A percentile compares a stretch with the other conserved stretches of the same genome.
These are phyloP conservation scores for Seriola aureovittata DNA, from an alignment of 2,113 vertebrate genomes.

Conservation along the genomic window DNA sequence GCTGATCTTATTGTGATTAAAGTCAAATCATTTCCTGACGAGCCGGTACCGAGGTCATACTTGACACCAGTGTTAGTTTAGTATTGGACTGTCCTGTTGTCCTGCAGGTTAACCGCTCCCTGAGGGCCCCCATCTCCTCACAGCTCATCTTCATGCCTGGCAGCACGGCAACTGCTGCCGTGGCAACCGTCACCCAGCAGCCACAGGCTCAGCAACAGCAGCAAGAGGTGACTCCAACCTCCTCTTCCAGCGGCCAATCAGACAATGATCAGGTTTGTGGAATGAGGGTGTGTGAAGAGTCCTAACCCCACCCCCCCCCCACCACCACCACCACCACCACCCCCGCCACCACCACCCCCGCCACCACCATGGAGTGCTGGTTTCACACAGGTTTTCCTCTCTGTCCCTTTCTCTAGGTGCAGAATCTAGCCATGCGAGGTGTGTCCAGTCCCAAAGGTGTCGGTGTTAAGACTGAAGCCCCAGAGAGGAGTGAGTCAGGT, in stretches of 20 bases:
- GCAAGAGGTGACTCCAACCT: constrained; percentile 86
- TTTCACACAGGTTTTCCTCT: neutral
- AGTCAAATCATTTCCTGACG: neutral
- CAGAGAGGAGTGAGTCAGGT: constrained; percentile 81
- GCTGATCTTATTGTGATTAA: too few species aligned
- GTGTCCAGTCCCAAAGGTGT: constrained; percentile 69
- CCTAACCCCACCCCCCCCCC: too few species aligned
- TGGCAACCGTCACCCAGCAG: constrained; percentile 83
- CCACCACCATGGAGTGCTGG: too few species aligned
- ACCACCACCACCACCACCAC: too few species aligned
- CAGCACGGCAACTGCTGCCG: constrained; percentile 90
- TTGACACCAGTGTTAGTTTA: neutral
- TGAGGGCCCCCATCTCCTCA: constrained; percentile 91
- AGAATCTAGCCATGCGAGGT: constrained; percentile 83
- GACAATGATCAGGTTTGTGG: constrained; percentile 92
- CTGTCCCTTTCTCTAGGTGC: constrained; percentile 54
- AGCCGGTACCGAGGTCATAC: neutral
- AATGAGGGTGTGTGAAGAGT: too few species aligned
- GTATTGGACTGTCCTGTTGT: neutral
- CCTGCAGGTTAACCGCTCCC: constrained; percentile 84
- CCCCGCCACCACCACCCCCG: too few species aligned
- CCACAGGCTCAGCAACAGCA: constrained; percentile 81
- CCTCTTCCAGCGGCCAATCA: constrained; percentile 87
- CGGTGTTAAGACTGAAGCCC: constrained; percentile 81
- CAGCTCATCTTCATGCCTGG: constrained; percentile 99